Conservation (phyloP, 2,888 invertebrate species). For the Apamea sordens region DNA sequence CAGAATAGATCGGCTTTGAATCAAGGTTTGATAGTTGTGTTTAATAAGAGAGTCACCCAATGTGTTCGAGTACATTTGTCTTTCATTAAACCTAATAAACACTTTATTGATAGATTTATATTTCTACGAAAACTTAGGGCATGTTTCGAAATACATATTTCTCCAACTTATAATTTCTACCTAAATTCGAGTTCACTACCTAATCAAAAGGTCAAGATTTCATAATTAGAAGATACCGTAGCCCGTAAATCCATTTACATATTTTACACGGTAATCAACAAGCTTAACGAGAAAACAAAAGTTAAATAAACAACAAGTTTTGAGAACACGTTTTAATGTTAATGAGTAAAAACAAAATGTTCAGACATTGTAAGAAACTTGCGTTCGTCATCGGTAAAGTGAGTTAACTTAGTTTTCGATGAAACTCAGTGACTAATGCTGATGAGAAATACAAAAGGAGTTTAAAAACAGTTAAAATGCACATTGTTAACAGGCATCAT, state of each 20-base stretch:
- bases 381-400: constrained; percentile 41
- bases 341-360: constrained; percentile 30
- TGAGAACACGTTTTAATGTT: constrained; percentile 22
- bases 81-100: background rate
- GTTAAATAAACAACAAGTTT: constrained; percentile 24
- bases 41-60: background rate
- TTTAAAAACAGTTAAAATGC: background rate
- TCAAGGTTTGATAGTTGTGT: background rate
- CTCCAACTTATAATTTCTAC: background rate
- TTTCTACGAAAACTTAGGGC: background rate
- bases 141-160: background rate
- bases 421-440: constrained; percentile 49
- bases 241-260: constrained; percentile 34
- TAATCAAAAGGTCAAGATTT: background rate
- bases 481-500: background rate
- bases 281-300: constrained; percentile 36
- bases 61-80: background rate
- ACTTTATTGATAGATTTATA: background rate
- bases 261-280: constrained; percentile 27
- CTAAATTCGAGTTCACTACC: constrained; percentile 5
- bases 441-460: constrained; percentile 16
- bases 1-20: background rate
- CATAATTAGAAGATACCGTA: constrained; percentile 6
- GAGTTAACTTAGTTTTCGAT: constrained; percentile 38
- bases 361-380: constrained; percentile 17